Evolutionary conservation across 2,113 vertebrate species (phyloP).

Genomic region (Columbina picui): DNA sequence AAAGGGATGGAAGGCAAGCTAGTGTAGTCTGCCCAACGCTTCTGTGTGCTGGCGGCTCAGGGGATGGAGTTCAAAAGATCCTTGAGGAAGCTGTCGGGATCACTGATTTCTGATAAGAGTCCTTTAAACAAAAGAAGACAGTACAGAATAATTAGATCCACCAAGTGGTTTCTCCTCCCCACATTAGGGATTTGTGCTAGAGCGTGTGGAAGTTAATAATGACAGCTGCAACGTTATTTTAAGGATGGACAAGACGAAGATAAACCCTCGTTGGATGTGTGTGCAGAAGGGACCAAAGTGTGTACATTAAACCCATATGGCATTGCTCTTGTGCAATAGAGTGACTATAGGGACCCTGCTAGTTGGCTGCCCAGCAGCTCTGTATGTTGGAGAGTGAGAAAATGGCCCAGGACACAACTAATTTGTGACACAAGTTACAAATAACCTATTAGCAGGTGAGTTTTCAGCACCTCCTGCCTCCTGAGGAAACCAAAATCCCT

Average conservation of each 20-base stretch:
- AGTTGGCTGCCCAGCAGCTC: neutral
- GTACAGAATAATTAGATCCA: neutral
- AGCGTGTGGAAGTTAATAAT: neutral
- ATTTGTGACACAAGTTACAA: neutral
- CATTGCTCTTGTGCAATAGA: neutral
- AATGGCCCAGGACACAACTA: neutral
- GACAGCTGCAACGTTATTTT: slow-evolving; percentile 46
- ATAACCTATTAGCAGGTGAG: neutral
- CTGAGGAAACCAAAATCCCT: neutral
- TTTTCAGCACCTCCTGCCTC: neutral
- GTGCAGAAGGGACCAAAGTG: neutral
- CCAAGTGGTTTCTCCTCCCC: neutral
- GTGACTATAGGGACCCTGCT: neutral
- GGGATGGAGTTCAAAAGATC: slow-evolving; percentile 95
- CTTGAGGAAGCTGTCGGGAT: slow-evolving; percentile 93
- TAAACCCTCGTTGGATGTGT: rapidly evolving
- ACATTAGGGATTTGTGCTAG: neutral
- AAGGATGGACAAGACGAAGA: neutral
- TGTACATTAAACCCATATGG: rapidly evolving
- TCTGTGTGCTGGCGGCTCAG: slow-evolving; percentile 71
- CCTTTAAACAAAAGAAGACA: slow-evolving; percentile 74
- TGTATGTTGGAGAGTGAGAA: rapidly evolving
- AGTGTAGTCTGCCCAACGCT: neutral
- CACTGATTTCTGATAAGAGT: slow-evolving; percentile 89
- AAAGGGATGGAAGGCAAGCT: slow-evolving; percentile 54